Conservation (phyloP, 2,888 invertebrate genomes). For the Drosophila ezoana region DNA sequence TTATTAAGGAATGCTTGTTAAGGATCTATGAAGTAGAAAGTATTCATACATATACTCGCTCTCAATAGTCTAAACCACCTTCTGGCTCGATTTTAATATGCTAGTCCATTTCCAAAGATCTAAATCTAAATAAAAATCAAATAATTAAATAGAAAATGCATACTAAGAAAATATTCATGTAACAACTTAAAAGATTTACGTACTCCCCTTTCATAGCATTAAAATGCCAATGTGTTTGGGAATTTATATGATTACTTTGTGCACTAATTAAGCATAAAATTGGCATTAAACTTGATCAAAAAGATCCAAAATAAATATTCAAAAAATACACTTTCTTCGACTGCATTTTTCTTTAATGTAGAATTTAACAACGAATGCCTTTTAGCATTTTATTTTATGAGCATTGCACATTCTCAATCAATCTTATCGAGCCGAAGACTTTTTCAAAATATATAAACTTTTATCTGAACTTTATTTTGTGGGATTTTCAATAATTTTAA, state of each 20-base stretch:
- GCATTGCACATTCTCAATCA: constrained; percentile 44
- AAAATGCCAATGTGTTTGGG: constrained; percentile 4
- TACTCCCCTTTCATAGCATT: no score
- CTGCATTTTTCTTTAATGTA: constrained; percentile 22
- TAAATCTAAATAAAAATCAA: neutral
- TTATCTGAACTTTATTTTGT: constrained; percentile 44
- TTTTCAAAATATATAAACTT: constrained; percentile 10
- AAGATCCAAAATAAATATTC: constrained; percentile 14
- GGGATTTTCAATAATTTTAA: constrained; percentile 71
- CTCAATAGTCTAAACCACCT: no score
- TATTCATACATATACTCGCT: no score
- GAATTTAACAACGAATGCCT: constrained; percentile 50
- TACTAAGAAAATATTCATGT: no score
- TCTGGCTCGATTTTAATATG: no score
- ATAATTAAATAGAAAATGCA: neutral
- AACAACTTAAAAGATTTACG: no score
- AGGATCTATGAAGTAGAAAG: no score
- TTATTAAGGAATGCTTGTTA: no score
- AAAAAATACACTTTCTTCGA: constrained; percentile 6
- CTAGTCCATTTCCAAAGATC: no score
- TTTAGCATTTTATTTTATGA: constrained; percentile 50
- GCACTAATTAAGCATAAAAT: constrained; percentile 42
- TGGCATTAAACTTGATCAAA: constrained; percentile 42
- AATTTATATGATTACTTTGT: constrained; percentile 8
- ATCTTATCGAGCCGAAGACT: constrained; percentile 23